Conservation (phyloP, 2,888 invertebrate genomes). For the Caenorhabditis sulstoni region DNA sequence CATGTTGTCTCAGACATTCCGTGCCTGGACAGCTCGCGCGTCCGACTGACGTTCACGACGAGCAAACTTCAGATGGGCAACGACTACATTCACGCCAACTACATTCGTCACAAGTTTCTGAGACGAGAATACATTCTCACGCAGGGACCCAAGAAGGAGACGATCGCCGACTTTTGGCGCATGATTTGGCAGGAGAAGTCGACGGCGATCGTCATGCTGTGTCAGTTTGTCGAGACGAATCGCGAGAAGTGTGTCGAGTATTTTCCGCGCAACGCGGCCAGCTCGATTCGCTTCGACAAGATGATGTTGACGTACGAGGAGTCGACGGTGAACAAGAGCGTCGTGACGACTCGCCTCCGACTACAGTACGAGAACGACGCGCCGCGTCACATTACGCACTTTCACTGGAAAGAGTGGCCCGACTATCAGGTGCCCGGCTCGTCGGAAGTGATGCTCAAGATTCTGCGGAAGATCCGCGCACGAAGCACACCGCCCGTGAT, state of each 20-base stretch:
- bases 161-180: slow-evolving; percentile 61
- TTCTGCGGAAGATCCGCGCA: slow-evolving; percentile 42
- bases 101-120: slow-evolving; percentile 46
- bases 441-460: slow-evolving; percentile 48
- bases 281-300: slow-evolving; percentile 36
- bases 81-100: slow-evolving; percentile 64
- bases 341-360: slow-evolving; percentile 44
- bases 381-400: slow-evolving; percentile 45
- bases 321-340: slow-evolving; percentile 30
- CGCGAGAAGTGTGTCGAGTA: slow-evolving; percentile 61
- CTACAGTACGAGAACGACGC: slow-evolving; percentile 36
- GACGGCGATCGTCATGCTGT: slow-evolving; percentile 60
- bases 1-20: slow-evolving; percentile 62
- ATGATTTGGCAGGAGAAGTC: slow-evolving; percentile 66
- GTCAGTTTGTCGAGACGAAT: slow-evolving; percentile 54
- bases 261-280: slow-evolving; percentile 49
- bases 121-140: slow-evolving; percentile 61
- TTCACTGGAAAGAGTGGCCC: slow-evolving; percentile 61
- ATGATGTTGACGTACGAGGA: slow-evolving; percentile 29
- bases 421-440: slow-evolving; percentile 61
- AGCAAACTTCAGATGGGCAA: slow-evolving; percentile 14
- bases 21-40: slow-evolving; percentile 58
- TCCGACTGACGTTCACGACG: slow-evolving; percentile 45
- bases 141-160: slow-evolving; percentile 60
- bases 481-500: slow-evolving; percentile 46